Conservation (phyloP, 1,140 invertebrate species). For the Kradibia gibbosae region DNA sequence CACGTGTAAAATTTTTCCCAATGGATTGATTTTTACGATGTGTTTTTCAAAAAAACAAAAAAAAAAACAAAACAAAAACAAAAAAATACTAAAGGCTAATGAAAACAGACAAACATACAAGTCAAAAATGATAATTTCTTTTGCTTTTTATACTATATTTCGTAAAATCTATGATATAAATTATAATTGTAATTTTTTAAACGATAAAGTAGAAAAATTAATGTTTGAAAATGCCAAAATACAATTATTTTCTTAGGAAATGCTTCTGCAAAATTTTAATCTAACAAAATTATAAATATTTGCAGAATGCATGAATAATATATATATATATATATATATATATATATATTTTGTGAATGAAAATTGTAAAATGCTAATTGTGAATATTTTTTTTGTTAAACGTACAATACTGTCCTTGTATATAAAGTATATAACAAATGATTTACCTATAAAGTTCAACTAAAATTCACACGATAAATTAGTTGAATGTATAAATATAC, state of each 20-base stretch:
- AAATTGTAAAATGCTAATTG: background rate
- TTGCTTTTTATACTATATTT: background rate
- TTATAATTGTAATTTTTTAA: background rate
- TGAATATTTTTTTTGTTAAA: background rate
- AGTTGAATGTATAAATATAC: background rate
- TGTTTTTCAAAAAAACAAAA: slow-evolving; percentile 50
- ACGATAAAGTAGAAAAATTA: background rate
- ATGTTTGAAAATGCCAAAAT: background rate
- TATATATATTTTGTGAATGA: background rate
- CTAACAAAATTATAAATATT: no score
- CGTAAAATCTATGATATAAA: slow-evolving; percentile 11
- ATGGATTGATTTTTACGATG: slow-evolving; percentile 46
- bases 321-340: background rate
- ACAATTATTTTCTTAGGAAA: background rate
- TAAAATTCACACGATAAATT: slow-evolving; percentile 15
- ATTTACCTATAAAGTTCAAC: background rate
- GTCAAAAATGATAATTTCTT: background rate
- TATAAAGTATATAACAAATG: background rate
- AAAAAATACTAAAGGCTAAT: no score
- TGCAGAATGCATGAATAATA: background rate
- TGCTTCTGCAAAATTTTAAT: no score
- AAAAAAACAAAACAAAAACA: slow-evolving; percentile 20
- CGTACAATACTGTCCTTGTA: background rate
- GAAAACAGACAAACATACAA: slow-evolving; percentile 26
- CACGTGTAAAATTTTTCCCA: slow-evolving; percentile 19